phyloP scores from a whole-genome alignment of 1,140 invertebrate genomes.

The Drosophila mauritiana region DNA sequence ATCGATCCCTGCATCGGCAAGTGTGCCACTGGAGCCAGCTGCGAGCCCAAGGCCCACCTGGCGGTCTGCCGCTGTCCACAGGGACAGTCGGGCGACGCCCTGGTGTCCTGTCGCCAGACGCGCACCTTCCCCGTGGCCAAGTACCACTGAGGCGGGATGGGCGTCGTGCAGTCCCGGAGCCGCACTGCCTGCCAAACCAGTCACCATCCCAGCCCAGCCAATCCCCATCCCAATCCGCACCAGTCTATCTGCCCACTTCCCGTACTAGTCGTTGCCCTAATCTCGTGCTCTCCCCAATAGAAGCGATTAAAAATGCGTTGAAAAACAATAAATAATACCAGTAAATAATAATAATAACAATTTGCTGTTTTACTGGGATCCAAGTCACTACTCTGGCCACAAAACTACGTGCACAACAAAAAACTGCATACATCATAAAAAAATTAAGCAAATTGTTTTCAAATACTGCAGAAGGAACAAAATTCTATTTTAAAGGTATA shows the following conservation, averaged over 20 bases:
- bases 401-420: too few species aligned
- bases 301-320: conserved; percentile 14
- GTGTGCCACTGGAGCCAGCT: conserved; percentile 88
- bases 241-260: conserved; percentile 14
- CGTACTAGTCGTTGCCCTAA: conserved; percentile 48
- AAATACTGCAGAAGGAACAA: too few species aligned
- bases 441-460: too few species aligned
- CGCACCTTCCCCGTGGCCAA: conserved; percentile 81
- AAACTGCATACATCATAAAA: too few species aligned
- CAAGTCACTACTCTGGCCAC: too few species aligned
- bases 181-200: conserved; percentile 66
- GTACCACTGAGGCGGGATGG: conserved; percentile 63
- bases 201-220: conserved; percentile 2
- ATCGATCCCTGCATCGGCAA: conserved; percentile 91
- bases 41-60: conserved; percentile 87
- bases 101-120: conserved; percentile 84
- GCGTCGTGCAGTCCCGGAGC: conserved; percentile 11
- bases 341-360: conserved; percentile 29
- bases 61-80: conserved; percentile 93
- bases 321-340: conserved; percentile 29
- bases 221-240: background rate
- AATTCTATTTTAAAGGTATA: too few species aligned
- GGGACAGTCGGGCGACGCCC: conserved; percentile 91
- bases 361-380: background rate
- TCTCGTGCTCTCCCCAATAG: conserved; percentile 11